phyloP scores from a whole-genome alignment of 2,797 vertebrate genomes.

The Peromyscus attwateri region DNA sequence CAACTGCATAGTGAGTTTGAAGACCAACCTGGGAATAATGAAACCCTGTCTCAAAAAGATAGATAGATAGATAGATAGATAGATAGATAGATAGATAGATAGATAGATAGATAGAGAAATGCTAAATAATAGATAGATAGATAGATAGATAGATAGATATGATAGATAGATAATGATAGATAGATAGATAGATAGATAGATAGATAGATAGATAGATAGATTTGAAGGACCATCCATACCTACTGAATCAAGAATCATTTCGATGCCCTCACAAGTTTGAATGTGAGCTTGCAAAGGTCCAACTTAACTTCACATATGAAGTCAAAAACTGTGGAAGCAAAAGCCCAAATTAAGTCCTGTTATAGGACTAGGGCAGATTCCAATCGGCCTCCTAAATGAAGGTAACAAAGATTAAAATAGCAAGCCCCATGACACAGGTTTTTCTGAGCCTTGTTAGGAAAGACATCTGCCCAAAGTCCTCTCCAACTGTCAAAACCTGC shows the following conservation, averaged over 20 bases:
- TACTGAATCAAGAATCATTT: slow-evolving; percentile 32
- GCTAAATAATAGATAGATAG: too few relatives aligned
- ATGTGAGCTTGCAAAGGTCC: background rate
- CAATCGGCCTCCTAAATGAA: slow-evolving; percentile 20
- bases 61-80: background rate
- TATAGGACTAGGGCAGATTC: slow-evolving; percentile 35
- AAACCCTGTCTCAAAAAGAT: background rate
- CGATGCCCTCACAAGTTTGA: background rate
- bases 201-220: too few relatives aligned
- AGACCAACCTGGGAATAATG: background rate
- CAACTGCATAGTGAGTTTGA: background rate
- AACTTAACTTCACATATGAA: slow-evolving; percentile 24
- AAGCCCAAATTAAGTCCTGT: background rate
- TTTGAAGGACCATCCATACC: background rate
- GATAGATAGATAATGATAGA: background rate
- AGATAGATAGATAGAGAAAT: too few relatives aligned
- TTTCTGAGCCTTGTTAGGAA: slow-evolving; percentile 45
- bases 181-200: background rate
- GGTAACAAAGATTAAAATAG: slow-evolving; percentile 46
- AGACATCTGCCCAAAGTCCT: slow-evolving; percentile 62
- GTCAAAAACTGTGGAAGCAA: background rate
- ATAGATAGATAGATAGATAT: background rate
- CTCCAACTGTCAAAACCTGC: slow-evolving; percentile 76
- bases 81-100: too few relatives aligned
- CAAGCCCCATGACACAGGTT: background rate